A percentile compares a stretch with the other conserved stretches of the same genome.
Conservation (phyloP, 1,140 invertebrate species). For the Drosophila baimaii region DNA sequence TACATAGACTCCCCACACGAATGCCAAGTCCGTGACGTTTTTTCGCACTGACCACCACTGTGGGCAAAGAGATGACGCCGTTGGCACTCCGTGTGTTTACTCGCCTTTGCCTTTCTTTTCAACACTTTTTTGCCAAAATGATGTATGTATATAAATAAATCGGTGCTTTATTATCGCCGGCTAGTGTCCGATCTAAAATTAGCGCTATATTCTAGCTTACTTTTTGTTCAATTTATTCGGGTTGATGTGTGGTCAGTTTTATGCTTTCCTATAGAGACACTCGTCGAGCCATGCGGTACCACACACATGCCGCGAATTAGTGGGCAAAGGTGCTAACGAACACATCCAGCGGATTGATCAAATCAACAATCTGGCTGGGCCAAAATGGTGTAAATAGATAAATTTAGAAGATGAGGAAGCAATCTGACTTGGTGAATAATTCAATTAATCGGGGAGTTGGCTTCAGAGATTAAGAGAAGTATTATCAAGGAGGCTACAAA, state of each 20-base stretch:
- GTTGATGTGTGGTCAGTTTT: conserved; percentile 39
- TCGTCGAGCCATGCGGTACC: conserved; percentile 26
- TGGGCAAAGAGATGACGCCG: conserved; percentile 28
- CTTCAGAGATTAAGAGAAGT: neutral
- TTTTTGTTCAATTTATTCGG: neutral
- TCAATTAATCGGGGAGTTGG: neutral
- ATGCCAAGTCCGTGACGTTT: conserved; percentile 33
- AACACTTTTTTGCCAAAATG: conserved; percentile 20
- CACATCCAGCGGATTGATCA: neutral
- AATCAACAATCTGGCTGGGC: conserved; percentile 21
- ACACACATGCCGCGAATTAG: conserved; percentile 15
- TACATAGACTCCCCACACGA: neutral
- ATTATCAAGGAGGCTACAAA: neutral
- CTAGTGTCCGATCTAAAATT: conserved; percentile 36
- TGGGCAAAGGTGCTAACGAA: conserved; percentile 21
- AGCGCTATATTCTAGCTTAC: conserved; percentile 10
- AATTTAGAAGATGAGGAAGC: conserved; percentile 21
- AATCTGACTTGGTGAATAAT: neutral
- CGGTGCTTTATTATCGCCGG: conserved; percentile 15
- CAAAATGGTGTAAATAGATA: conserved; percentile 1
- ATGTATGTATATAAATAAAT: conserved; percentile 38
- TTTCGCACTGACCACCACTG: conserved; percentile 9
- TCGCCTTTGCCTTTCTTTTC: neutral
- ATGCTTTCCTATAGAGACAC: conserved; percentile 7
- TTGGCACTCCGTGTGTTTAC: conserved; percentile 23